Conservation (phyloP, 2,113 vertebrate genomes). For the Rhodinocichla rosea region DNA sequence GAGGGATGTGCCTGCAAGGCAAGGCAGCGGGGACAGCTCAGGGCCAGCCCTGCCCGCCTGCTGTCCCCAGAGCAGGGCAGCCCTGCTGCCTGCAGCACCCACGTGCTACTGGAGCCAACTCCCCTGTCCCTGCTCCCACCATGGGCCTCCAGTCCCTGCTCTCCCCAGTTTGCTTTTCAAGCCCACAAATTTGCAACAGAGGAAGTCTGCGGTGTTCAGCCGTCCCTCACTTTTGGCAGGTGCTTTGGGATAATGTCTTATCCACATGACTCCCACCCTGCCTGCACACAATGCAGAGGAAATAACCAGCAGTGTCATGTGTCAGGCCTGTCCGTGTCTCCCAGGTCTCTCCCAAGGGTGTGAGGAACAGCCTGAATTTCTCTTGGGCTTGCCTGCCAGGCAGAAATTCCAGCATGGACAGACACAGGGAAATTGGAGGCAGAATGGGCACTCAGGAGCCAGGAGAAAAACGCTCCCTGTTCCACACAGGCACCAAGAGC, state of each 20-base stretch:
- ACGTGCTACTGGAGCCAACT: not conserved
- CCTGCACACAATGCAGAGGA: not conserved
- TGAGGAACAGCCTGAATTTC: not conserved
- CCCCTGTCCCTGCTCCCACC: not conserved
- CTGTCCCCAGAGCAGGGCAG: not conserved
- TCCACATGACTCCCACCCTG: not conserved
- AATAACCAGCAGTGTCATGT: not conserved
- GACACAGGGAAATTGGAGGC: not conserved
- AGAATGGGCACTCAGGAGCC: not conserved
- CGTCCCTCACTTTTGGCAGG: not conserved
- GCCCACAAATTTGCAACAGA: not conserved
- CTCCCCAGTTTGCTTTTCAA: not conserved
- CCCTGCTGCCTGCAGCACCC: not conserved
- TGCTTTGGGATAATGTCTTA: not conserved
- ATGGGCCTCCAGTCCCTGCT: not conserved
- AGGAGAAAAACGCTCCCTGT: not conserved
- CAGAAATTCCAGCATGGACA: not conserved
- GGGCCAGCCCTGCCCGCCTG: not conserved
- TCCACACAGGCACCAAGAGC: not conserved
- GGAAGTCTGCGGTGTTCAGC: too few relatives aligned
- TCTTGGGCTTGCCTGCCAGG: not conserved
- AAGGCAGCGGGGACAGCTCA: not conserved
- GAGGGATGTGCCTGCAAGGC: constrained; percentile 34
- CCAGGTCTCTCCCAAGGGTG: not conserved
- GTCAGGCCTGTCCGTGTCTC: not conserved